Evolutionary conservation across 2,888 invertebrate genomes (phyloP), one percentile per base, ranked within the genome.

Genomic region (Ptilodon capucinus): DNA sequence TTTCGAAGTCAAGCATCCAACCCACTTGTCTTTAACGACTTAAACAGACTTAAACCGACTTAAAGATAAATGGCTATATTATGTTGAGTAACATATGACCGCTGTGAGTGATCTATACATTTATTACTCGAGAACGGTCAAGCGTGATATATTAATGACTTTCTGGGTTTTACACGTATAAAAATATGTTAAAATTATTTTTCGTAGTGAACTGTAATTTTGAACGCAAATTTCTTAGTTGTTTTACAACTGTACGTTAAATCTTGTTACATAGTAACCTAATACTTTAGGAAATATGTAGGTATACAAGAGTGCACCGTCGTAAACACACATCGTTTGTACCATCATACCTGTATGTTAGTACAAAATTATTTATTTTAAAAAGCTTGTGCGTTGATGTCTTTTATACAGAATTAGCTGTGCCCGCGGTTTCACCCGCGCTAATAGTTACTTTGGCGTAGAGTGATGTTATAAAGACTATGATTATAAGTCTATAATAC

Each of bases 61-160:
- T 21, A 19, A 42, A 23, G 32, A 42, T 35, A 34, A 34, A 21
- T 36, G 13, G 35, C 42, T 17, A 56, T 55, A 32, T 55, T 46
- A 50, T 35, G 17, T 47, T 40, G n/a, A 16, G 34, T 40, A 51
- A 51, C 46, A 56, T 51, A 51, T 30, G 4, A 34, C 32, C 16
- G 16, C 18, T 19, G 16, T 36, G 41, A 50, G 5, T 23, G 32
- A 17, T 16, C 0, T 0, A 0, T 0, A 0, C 1, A 0, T 0
- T 2, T 0, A 40, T 46, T 57, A 49, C 17, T 17, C 16, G 9
- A 9, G 11, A 18, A 35, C 17, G 17, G 35, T 35, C 17, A 35
- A 35, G 39, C 13, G 39, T 21, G 39, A 39, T 0, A 2, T 21
- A 2, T 7, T 6, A 7, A 6, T 39, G 3, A 35, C 2, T 1